Base-by-base conservation (phyloP, 2,888 invertebrate species). In the Microctonus aethiopoides region DNA sequence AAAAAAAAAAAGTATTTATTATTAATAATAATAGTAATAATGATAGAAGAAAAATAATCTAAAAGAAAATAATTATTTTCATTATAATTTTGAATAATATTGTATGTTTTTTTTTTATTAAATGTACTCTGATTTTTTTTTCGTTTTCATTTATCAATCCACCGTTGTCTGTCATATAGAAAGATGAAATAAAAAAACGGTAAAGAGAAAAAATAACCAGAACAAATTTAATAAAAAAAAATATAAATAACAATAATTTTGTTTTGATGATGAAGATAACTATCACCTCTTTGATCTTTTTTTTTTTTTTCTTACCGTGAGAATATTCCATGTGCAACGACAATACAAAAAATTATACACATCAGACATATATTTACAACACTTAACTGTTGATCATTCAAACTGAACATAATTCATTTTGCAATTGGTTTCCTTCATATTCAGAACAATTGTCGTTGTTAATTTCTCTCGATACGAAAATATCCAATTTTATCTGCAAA, bases 321-420 rank as follows among this genome's bases (percentile, higher is more conserved):
- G 59, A 59, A 59, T 36, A 32, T 59, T 36, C 34, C 34, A 59
- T 36, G 59, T 59, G 34, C 7, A 16, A 29, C 56, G 36, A 36
- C 9, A 39, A n/a, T 39, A 39, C n/a, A 2, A 39, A n/a, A 29
- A 29, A 29, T 7, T 3, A 7, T 5, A 29, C 29, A 7, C n/a
- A n/a, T n/a, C n/a, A n/a, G n/a, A n/a, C n/a, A n/a, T n/a, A n/a
- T n/a, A n/a, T n/a, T n/a, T n/a, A n/a, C n/a, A n/a, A n/a, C n/a
- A n/a, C n/a, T n/a, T 11, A 36, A 36, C 36, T 11, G 2, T 11
- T 36, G 10, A 36, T 36, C 16, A 46, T 3, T 4, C 16, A 46
- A 46, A 46, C 2, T 9, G 46, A 36, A 32, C 11, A 11, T 36
- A 2, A 36, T 10, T 36, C 2, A 36, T 36, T 10, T 11, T 11